Base-by-base conservation (phyloP, 2,888 invertebrate species). In the Mermis nigrescens region DNA sequence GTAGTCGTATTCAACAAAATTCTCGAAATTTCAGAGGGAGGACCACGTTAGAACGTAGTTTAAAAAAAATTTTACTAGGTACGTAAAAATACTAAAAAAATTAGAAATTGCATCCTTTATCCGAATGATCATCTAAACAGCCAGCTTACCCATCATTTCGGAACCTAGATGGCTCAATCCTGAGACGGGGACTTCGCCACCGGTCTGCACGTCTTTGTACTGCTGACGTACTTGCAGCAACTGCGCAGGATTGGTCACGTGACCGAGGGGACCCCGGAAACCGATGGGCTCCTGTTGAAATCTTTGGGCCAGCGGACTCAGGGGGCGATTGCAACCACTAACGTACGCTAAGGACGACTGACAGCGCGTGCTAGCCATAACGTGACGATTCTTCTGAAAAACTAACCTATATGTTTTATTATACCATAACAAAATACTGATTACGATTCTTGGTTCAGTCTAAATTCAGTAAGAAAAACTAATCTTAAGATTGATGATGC, bases 91-190 rank as follows among this genome's bases (percentile, higher is more conserved):
- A n/a, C n/a, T n/a, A n/a, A n/a, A n/a, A n/a, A n/a, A n/a, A n/a
- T n/a, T n/a, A n/a, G n/a, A n/a, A n/a, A n/a, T n/a, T n/a, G n/a
- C n/a, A n/a, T n/a, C n/a, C n/a, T n/a, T n/a, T n/a, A n/a, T n/a
- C n/a, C n/a, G n/a, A n/a, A n/a, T n/a, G n/a, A n/a, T n/a, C n/a
- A n/a, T n/a, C n/a, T n/a, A n/a, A n/a, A n/a, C n/a, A 38, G 19
- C 12, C 12, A n/a, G 4, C 56, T 7, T 60, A 61, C 61, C 61
- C 24, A 4, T 19, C 31, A 58, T 27, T 72, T 85, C 83, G 29
- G 92, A 92, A 22, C 86, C 88, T 24, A 83, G 83, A 70, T 91
- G 91, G 52, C 91, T 80, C 70, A 94, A 82, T 48, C 94, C 94
- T 70, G 86, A 81, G 12, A 89, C 78, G 0, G 94, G 94, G 1